Conservation (phyloP, 2,113 vertebrate genomes). For the Rynchops niger region DNA sequence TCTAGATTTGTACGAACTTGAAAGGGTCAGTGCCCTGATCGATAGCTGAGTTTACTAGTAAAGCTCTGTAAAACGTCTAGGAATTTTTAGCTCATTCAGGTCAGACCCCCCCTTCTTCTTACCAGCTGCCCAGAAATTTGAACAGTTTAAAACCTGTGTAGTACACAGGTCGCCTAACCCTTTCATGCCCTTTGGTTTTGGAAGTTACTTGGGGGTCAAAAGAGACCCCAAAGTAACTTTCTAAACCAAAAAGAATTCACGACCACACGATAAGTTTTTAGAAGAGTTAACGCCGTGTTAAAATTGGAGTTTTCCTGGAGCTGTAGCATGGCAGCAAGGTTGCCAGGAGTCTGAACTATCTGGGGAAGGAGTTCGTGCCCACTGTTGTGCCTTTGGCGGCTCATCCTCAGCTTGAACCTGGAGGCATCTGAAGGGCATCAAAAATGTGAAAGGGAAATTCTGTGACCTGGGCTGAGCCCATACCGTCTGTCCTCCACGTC, state of each 20-base stretch:
- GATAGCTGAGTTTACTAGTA: neutral
- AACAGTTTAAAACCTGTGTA: neutral
- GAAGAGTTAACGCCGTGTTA: neutral
- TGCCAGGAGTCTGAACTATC: neutral
- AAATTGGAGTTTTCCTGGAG: neutral
- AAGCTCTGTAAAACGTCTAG: neutral
- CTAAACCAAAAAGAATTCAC: neutral
- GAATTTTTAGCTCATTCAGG: neutral
- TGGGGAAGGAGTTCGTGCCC: neutral
- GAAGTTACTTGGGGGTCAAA: neutral
- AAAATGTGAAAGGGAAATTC: neutral
- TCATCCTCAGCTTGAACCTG: neutral
- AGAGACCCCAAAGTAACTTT: no score
- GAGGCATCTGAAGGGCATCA: neutral
- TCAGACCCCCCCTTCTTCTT: neutral
- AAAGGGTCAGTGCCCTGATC: neutral
- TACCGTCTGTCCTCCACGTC: neutral
- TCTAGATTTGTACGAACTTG: neutral
- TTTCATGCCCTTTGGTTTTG: neutral
- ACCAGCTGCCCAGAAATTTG: neutral
- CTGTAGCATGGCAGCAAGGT: neutral
- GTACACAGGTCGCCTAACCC: neutral
- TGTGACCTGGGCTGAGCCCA: neutral
- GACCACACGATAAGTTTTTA: neutral
- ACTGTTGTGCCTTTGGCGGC: neutral